Evolutionary conservation across 2,888 invertebrate genomes (phyloP).

Genomic region (Dinocampus coccinellae): DNA sequence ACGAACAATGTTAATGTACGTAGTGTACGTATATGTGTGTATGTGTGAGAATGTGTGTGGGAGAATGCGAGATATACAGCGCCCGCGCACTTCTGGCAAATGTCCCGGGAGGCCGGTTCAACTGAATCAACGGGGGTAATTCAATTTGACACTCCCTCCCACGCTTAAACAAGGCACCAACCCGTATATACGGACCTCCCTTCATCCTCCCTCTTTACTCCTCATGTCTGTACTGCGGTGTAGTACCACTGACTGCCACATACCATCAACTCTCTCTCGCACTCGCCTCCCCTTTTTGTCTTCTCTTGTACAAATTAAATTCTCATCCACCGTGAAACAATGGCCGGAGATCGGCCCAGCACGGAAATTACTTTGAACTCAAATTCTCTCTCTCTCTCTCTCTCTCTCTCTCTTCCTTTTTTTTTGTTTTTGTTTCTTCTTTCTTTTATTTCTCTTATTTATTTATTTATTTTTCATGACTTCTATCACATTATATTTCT

Average conservation of each 20-base stretch:
- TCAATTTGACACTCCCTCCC: conserved; percentile 69
- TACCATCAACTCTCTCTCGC: conserved; percentile 29
- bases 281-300: conserved; percentile 35
- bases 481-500: too few relatives aligned
- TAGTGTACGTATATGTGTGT: conserved; percentile 18
- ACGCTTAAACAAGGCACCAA: conserved; percentile 66
- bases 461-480: background rate
- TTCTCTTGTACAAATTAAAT: conserved; percentile 66
- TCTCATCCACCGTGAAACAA: conserved; percentile 69
- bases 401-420: background rate
- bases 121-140: conserved; percentile 59
- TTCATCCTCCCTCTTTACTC: conserved; percentile 27
- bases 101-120: conserved; percentile 57
- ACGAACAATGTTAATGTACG: conserved; percentile 17
- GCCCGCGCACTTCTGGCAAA: conserved; percentile 57
- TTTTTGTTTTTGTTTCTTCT: background rate
- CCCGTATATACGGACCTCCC: conserved; percentile 42
- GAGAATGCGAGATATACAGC: conserved; percentile 47
- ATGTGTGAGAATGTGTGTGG: conserved; percentile 41
- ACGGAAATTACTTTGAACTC: conserved; percentile 8
- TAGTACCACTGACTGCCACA: background rate
- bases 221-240: conserved; percentile 8
- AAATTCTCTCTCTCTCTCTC: conserved; percentile 26
- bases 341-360: conserved; percentile 51
- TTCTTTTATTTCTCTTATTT: background rate